phyloP scores from a whole-genome alignment of 1,140 invertebrate genomes.

The Macrobrachium nipponense region DNA sequence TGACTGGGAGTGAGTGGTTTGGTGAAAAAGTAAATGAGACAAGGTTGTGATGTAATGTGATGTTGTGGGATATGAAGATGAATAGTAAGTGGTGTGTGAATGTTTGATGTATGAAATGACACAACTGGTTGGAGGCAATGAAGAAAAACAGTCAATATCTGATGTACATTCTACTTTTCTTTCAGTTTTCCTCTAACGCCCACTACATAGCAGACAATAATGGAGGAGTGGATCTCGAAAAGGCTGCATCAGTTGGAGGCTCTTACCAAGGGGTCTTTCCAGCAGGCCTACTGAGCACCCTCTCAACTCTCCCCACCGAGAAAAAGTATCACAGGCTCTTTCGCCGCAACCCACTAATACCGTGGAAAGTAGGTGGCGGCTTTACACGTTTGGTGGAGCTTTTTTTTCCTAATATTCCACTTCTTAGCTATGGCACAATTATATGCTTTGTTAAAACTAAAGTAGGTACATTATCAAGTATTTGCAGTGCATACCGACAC shows the following conservation, averaged over 20 bases:
- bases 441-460: too few species aligned
- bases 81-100: too few species aligned
- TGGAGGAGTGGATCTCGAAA: constrained; percentile 25
- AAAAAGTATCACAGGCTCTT: constrained; percentile 1
- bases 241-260: constrained; percentile 18
- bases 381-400: neutral
- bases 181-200: constrained; percentile 33
- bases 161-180: neutral
- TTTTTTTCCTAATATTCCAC: neutral
- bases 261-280: constrained; percentile 42
- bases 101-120: too few species aligned
- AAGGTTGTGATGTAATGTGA: too few species aligned
- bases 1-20: too few species aligned
- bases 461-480: too few species aligned
- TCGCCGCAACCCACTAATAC: constrained; percentile 20
- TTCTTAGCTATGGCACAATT: neutral
- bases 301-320: constrained; percentile 22
- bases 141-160: too few species aligned
- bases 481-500: neutral
- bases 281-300: constrained; percentile 30
- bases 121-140: too few species aligned
- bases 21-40: too few species aligned
- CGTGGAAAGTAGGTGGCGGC: constrained; percentile 29
- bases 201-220: constrained; percentile 27
- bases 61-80: too few species aligned